Percentiles rank a stretch among this genome's conserved stretches.
Evolutionary conservation across 2,113 vertebrate species (phyloP).

Genomic region (Nycticebus coucang): DNA sequence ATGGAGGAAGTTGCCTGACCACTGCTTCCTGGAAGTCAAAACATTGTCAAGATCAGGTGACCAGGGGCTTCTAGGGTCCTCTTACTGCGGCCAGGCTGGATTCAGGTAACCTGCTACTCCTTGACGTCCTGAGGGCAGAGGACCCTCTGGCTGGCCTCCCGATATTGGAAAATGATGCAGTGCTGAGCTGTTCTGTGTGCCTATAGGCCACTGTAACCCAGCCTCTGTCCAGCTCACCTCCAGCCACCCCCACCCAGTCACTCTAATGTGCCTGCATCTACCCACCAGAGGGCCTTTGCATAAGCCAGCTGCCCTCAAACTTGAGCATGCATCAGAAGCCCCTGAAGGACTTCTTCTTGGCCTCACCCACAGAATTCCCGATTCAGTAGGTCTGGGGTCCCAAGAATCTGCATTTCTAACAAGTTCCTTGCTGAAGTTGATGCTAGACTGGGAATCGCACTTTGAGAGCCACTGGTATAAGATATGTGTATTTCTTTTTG

Average conservation of each 20-base stretch:
- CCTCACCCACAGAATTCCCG: not conserved
- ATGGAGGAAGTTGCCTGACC: not conserved
- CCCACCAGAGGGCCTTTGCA: not conserved
- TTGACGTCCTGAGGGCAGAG: not conserved
- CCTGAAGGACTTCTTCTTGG: not conserved
- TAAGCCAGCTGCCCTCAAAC: not conserved
- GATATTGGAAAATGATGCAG: too few species aligned
- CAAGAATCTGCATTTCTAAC: not conserved
- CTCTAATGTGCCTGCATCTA: not conserved
- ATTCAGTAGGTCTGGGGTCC: not conserved
- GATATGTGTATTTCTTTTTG: too few species aligned
- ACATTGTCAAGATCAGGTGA: not conserved
- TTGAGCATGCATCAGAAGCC: not conserved
- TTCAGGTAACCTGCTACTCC: not conserved
- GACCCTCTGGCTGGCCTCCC: not conserved
- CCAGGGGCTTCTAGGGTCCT: not conserved
- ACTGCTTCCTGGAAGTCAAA: slow-evolving; percentile 9
- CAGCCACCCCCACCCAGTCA: not conserved
- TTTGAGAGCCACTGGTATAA: not conserved
- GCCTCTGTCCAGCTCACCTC: not conserved
- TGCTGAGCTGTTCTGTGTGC: not conserved
- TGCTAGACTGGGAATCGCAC: not conserved
- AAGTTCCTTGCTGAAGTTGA: not conserved
- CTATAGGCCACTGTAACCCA: not conserved
- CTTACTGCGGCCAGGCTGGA: not conserved